Evolutionary conservation across 2,113 vertebrate genomes (phyloP), one percentile per base, ranked within the genome.

Genomic region (Spilogale gracilis): DNA sequence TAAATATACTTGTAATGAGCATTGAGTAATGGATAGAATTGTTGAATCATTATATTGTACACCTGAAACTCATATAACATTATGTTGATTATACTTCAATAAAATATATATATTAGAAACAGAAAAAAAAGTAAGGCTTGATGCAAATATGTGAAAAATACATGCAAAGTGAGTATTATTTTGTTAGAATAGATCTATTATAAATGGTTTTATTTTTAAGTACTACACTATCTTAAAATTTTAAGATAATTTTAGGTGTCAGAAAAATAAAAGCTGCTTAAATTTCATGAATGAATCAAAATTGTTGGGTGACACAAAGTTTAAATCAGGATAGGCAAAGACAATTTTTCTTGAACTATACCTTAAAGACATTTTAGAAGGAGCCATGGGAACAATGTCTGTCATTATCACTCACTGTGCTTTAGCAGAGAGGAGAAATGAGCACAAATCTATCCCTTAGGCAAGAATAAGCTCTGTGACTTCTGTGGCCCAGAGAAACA

Each of bases 401-500:
- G 69, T 94, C 92, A 61, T 97, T 93, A 91, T 88, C 56, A 88
- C 43, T 91, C 65, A 52, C 7, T 38, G 38, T 60, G 63, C 30
- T 69, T 89, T 71, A 82, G 79, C 52, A 82, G 9, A 45, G 63
- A 63, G 67, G 63, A 85, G 80, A 89, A 97, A 95, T 71, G 30
- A 94, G 58, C 73, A 86, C 58, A 96, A 85, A 92, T 95, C 50
- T 89, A 10, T 79, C 69, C 85, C 81, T 82, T 63, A 78, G 38
- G 54, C 45, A n/a, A 54, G 54, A 86, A 50, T 63, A 78, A 86
- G 58, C 21, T 94, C 43, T 92, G 69, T 76, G 65, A 89, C 80
- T 94, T 89, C 58, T 78, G 52, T 52, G 17, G 25, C 54, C 21
- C 93, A 48, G 73, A 94, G 97, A 94, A 89, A 58, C 38, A 95